Conservation (phyloP, 1,140 invertebrate genomes). For the Piezodorus guildinii region DNA sequence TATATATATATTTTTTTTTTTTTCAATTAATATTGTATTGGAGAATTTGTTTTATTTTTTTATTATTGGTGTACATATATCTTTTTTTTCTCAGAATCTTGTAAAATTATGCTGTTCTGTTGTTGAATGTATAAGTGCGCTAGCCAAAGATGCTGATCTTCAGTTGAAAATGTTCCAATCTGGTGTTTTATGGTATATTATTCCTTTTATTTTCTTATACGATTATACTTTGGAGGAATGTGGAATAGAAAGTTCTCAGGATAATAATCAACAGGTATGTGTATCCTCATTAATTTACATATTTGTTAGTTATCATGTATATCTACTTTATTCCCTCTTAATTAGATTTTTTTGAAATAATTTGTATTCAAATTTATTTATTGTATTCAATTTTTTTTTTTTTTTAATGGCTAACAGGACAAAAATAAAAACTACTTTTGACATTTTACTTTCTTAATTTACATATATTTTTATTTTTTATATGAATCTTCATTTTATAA, state of each 20-base stretch:
- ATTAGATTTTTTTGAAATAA: no score
- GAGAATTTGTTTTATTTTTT: not conserved
- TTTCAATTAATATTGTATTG: no score
- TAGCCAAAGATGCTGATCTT: constrained; percentile 69
- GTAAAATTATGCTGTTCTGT: constrained; percentile 66
- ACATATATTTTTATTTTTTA: no score
- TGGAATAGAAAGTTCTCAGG: constrained; percentile 73
- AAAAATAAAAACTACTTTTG: no score
- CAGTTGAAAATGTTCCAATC: constrained; percentile 85
- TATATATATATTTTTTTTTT: no score
- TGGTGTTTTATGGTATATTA: constrained; percentile 84
- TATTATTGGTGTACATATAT: constrained; percentile 13
- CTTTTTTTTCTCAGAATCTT: constrained; percentile 48
- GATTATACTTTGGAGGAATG: constrained; percentile 97
- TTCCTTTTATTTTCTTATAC: constrained; percentile 86
- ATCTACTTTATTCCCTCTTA: no score
- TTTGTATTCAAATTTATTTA: no score
- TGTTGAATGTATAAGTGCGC: constrained; percentile 71
- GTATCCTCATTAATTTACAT: no score
- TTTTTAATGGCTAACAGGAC: no score
- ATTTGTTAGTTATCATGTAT: no score
- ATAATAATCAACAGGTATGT: constrained; percentile 65
- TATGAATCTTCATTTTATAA: not conserved
- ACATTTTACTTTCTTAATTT: no score
- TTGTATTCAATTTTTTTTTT: no score